phyloP scores from a whole-genome alignment of 2,888 invertebrate species.

The Microchrysa polita region DNA sequence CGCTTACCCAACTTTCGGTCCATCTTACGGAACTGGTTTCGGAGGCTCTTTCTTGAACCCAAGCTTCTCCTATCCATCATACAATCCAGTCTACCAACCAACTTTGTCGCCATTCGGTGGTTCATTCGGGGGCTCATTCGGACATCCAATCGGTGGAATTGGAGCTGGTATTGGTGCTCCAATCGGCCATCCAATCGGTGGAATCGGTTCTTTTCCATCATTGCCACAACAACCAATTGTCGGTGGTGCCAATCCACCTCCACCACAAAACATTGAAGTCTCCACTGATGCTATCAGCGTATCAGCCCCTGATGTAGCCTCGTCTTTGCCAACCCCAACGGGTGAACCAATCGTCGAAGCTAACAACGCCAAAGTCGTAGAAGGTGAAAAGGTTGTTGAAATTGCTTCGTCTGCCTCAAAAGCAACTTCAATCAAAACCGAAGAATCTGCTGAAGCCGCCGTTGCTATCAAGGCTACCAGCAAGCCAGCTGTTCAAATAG shows the following conservation, averaged over 20 bases:
- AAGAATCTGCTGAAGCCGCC: neutral
- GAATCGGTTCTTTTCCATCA: neutral
- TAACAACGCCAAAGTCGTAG: neutral
- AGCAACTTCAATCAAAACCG: neutral
- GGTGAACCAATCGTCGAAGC: neutral
- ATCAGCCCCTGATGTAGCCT: neutral
- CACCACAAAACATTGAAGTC: neutral
- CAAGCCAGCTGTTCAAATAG: conserved; percentile 6
- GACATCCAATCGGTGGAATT: neutral
- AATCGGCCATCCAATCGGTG: neutral
- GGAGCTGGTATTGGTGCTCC: neutral
- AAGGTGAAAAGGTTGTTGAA: conserved; percentile 8
- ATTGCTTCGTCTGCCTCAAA: neutral
- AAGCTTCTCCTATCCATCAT: neutral
- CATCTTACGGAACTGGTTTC: neutral
- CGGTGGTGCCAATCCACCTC: neutral
- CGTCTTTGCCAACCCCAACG: neutral
- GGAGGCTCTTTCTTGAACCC: neutral
- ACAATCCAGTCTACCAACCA: neutral
- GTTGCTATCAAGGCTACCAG: neutral
- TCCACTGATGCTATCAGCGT: neutral
- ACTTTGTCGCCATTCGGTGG: neutral
- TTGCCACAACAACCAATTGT: neutral
- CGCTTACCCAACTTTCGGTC: neutral
- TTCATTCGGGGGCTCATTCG: neutral